A percentile compares a stretch with the other conserved stretches of the same genome.
Conservation (phyloP, 2,797 vertebrate genomes). For the Arnoldichthys spilopterus region DNA sequence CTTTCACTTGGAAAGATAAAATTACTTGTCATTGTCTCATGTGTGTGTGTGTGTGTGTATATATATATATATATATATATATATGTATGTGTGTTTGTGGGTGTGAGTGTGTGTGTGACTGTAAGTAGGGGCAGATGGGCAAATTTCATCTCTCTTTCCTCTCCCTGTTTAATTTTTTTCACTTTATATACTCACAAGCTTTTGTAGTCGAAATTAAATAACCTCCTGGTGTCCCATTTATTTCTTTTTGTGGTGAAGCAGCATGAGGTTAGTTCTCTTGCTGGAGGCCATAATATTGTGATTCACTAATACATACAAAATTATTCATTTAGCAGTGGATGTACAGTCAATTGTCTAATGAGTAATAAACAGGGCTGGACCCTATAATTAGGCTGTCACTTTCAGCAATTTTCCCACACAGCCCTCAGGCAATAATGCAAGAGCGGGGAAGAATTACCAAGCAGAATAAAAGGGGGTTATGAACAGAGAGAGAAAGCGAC, state of each 20-base stretch:
- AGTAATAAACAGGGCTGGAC: conserved; percentile 82
- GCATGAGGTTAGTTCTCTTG: conserved; percentile 78
- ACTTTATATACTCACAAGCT: conserved; percentile 72
- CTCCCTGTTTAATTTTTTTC: conserved; percentile 65
- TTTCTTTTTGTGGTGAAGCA: conserved; percentile 79
- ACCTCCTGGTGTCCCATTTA: conserved; percentile 82
- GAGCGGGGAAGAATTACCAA: conserved; percentile 50
- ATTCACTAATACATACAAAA: conserved; percentile 85
- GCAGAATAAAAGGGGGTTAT: conserved; percentile 69
- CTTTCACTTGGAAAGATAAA: background rate
- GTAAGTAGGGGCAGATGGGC: conserved; percentile 64
- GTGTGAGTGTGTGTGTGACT: background rate
- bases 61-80: too few species aligned
- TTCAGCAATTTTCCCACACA: conserved; percentile 76
- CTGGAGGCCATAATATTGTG: conserved; percentile 83
- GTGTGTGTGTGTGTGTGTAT: conserved; percentile 15
- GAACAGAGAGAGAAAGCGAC: conserved; percentile 41
- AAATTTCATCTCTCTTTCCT: conserved; percentile 62
- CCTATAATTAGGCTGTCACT: conserved; percentile 87
- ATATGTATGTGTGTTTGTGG: conserved; percentile 38
- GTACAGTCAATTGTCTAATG: conserved; percentile 86
- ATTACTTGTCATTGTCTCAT: conserved; percentile 33
- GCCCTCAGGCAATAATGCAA: conserved; percentile 71
- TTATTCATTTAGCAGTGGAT: conserved; percentile 86
- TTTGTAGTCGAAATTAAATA: conserved; percentile 82